A percentile compares a stretch with the other conserved stretches of the same genome.
Conservation (phyloP, 2,888 invertebrate genomes). For the Sarcophaga caerulescens region DNA sequence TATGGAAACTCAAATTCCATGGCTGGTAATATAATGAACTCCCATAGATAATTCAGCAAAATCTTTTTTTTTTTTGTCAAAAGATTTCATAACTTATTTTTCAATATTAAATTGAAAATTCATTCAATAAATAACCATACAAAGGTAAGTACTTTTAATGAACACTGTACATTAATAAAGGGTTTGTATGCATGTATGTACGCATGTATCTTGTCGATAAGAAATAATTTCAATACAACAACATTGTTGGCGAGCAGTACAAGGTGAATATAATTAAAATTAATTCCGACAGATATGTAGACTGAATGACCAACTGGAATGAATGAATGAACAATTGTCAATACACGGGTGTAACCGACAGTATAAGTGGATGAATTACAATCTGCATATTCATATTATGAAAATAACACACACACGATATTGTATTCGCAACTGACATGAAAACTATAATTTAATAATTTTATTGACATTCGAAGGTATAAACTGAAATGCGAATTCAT, state of each 20-base stretch:
- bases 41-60: too few relatives aligned
- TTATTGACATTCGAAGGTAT: background rate
- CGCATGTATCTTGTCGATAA: background rate
- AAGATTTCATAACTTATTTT: too few relatives aligned
- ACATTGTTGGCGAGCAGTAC: slow-evolving; percentile 1
- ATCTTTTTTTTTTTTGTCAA: too few relatives aligned
- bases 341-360: background rate
- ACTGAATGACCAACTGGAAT: background rate
- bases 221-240: slow-evolving; percentile 26
- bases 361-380: slow-evolving; percentile 37
- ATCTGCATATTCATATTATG: slow-evolving; percentile 37
- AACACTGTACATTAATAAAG: background rate
- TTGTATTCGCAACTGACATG: background rate
- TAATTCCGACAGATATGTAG: slow-evolving; percentile 19
- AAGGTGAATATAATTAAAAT: slow-evolving; percentile 62
- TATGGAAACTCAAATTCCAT: too few relatives aligned
- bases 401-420: slow-evolving; percentile 9
- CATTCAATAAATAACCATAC: too few relatives aligned
- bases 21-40: too few relatives aligned
- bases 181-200: background rate
- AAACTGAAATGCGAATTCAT: background rate
- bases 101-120: too few relatives aligned
- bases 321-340: background rate
- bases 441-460: background rate
- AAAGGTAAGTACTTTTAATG: background rate